Evolutionary conservation across 2,888 invertebrate species (phyloP).

Genomic region (Orthosia incerta): DNA sequence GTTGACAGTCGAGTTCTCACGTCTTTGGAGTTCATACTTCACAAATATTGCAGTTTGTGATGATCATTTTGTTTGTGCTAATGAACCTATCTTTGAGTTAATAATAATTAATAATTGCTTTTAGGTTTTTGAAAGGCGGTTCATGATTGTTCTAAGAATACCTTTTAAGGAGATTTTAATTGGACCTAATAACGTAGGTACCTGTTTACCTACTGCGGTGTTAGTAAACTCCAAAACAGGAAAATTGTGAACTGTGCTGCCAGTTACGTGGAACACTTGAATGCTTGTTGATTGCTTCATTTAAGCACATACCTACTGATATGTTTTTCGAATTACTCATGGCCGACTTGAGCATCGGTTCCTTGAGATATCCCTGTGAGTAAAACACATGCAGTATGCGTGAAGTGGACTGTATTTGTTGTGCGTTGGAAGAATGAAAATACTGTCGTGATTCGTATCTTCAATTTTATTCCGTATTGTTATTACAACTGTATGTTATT

Average conservation of each 20-base stretch:
- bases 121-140: background rate
- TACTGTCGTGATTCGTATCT: no score
- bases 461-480: no score
- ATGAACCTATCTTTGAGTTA: background rate
- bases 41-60: conserved; percentile 41
- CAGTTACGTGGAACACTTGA: conserved; percentile 29
- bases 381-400: no score
- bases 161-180: background rate
- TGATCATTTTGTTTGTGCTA: conserved; percentile 3
- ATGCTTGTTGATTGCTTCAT: background rate
- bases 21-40: conserved; percentile 31
- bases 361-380: background rate
- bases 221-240: conserved; percentile 25
- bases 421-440: no score
- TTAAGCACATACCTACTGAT: conserved; percentile 9
- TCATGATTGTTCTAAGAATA: background rate
- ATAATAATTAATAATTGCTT: no score
- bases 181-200: background rate
- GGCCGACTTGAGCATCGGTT: background rate
- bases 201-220: background rate
- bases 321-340: background rate
- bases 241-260: conserved; percentile 18
- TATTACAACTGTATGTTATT: no score
- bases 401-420: no score
- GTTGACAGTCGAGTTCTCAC: conserved; percentile 52